Evolutionary conservation across 2,888 invertebrate genomes (phyloP), one percentile per base, ranked within the genome.

Genomic region (Erannis defoliaria): DNA sequence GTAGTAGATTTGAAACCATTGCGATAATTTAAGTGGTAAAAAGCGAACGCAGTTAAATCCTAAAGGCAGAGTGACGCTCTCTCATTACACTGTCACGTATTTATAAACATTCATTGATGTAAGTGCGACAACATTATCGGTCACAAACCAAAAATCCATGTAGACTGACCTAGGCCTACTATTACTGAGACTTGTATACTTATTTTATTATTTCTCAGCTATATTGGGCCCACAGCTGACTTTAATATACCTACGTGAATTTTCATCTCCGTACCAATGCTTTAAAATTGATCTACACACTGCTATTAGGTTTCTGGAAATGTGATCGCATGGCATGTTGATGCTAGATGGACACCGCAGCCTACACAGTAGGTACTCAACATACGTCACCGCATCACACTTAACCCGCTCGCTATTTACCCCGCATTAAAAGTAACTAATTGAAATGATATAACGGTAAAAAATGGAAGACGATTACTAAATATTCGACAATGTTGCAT

Each of bases 401-500:
- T 3, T 9, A 10, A 19, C 3, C 12, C 2, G 31, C 19, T 19
- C 0, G 9, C 14, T 31, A 18, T 23, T 21, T 9, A 49, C 14
- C 21, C 14, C 21, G 35, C 23, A 3, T 9, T 21, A 23, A 23
- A 49, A 19, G 5, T 31, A 12, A 53, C 1, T 26, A 29, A 46
- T 38, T 16, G 35, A 51, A 59, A 35, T 40, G 26, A 51, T 35
- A 23, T 9, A 23, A 61, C 5, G 10, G 23, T 46, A 35, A 33
- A 48, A 55, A 21, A 57, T 46, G 31, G 45, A 61, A 67, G 35
- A 46, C 42, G n/a, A 37, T 50, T 35, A 50, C 23, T 48, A 53
- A 55, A 45, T 19, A 46, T 54, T 29, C 16, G 3, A 48, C 42
- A 48, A 55, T 50, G 42, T 58, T 62, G 57, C 51, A 55, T 21